A percentile compares a stretch with the other conserved stretches of the same genome.
phyloP scores from a whole-genome alignment of 2,888 invertebrate species.

The Cephus nigrinus region DNA sequence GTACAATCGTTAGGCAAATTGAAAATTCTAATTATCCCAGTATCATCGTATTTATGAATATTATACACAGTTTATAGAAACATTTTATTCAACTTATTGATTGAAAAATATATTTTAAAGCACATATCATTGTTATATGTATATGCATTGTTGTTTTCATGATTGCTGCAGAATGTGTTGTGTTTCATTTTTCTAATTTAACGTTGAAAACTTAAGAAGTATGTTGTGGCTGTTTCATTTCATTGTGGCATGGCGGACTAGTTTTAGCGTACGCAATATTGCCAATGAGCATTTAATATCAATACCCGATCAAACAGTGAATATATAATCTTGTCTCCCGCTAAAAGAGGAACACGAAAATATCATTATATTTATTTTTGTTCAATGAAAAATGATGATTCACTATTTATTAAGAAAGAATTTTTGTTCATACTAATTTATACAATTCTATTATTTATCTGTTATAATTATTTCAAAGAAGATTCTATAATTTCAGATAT shows the following conservation, averaged over 20 bases:
- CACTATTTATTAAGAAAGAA: background rate
- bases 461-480: background rate
- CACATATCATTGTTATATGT: background rate
- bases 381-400: background rate
- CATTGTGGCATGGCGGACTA: too few relatives aligned
- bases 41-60: conserved; percentile 18
- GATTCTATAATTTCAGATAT: background rate
- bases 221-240: too few relatives aligned
- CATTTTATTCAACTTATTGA: conserved; percentile 25
- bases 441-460: background rate
- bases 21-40: background rate
- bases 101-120: background rate
- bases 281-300: background rate
- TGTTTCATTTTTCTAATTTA: background rate
- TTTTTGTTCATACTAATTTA: background rate
- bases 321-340: background rate
- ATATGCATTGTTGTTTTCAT: background rate
- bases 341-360: background rate
- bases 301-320: background rate
- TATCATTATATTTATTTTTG: background rate
- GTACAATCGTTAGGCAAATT: background rate
- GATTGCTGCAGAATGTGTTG: background rate
- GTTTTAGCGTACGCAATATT: background rate
- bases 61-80: conserved; percentile 27
- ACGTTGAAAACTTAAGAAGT: too few relatives aligned